Base-by-base conservation (phyloP, 2,888 invertebrate species). In the Apotomis turbidana region DNA sequence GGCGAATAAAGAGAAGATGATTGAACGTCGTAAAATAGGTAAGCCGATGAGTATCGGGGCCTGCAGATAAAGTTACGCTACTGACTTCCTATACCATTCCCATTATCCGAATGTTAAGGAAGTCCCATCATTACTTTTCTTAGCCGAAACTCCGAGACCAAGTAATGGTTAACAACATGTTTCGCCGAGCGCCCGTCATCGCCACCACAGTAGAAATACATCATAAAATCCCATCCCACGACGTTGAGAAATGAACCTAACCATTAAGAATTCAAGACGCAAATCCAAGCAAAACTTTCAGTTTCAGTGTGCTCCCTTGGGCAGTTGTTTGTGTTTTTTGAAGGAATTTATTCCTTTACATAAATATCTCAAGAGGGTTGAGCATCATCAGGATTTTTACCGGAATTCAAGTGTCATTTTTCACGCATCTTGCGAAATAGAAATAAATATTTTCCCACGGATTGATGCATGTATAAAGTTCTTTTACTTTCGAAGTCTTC, bases 171-270 rank as follows among this genome's bases (percentile, higher is more conserved):
- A 62, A 69, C 38, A 55, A 15, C 13, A 10, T 55, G 54, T 60
- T 69, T 46, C 13, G n/a, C 38, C 3, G 36, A 69, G 36, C 36
- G 15, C 9, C 59, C 59, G 59, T 55, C 66, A 60, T 49, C 27
- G 27, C 49, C 10, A 8, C 58, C 44, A 44, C 64, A 58, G 44
- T 36, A 38, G 60, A 54, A 54, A 66, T 71, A 41, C 49, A 57
- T 71, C 61, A 71, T 44, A 67, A 67, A 71, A 61, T 61, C 49
- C 38, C 60, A 15, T 51, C 55, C 6, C 9, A 4, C 3, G 71
- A 71, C 71, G 46, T 61, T 67, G 71, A 67, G 66, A 71, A 71
- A 67, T 71, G 71, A 61, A 55, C 55, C 55, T n/a, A 55, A 57
- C 27, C 60, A 71, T 61, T 71, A 67, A 61, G 66, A 60, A 67